Conservation (phyloP, 2,113 vertebrate genomes). For the Nibea albiflora region DNA sequence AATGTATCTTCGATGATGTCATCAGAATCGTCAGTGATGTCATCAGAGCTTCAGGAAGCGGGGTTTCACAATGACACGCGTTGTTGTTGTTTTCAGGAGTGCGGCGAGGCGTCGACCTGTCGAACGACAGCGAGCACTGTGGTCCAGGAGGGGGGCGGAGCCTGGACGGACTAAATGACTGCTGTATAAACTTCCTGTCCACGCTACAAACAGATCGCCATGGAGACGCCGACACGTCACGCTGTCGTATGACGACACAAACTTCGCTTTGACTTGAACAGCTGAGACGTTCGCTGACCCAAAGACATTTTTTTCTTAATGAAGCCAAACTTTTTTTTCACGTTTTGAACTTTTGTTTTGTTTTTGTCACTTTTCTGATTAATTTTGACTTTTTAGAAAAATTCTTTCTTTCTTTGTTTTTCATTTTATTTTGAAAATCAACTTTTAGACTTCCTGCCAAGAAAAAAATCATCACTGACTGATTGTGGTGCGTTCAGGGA, state of each 20-base stretch:
- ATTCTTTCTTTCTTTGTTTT: not conserved
- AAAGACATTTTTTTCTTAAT: not conserved
- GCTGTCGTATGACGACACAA: constrained; percentile 28
- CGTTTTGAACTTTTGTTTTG: no score
- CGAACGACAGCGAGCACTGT: constrained; percentile 23
- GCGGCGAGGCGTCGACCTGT: not conserved
- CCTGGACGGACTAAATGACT: constrained; percentile 56
- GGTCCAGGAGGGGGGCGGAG: constrained; percentile 53
- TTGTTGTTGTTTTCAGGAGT: constrained; percentile 51
- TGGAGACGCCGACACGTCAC: constrained; percentile 31
- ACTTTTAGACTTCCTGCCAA: not conserved
- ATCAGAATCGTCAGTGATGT: no score
- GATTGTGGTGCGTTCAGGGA: constrained; percentile 5
- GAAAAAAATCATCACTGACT: not conserved
- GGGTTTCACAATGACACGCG: not conserved
- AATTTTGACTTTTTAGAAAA: no score
- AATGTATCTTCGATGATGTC: no score
- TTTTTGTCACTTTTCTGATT: no score
- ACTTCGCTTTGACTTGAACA: constrained; percentile 38
- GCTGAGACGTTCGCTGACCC: constrained; percentile 35
- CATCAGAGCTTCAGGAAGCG: no score
- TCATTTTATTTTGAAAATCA: not conserved
- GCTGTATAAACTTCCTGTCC: constrained; percentile 62
- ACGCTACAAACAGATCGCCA: constrained; percentile 28
- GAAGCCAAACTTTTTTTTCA: not conserved